Conservation (phyloP, 2,113 vertebrate genomes). For the Microcebus tavaratra region DNA sequence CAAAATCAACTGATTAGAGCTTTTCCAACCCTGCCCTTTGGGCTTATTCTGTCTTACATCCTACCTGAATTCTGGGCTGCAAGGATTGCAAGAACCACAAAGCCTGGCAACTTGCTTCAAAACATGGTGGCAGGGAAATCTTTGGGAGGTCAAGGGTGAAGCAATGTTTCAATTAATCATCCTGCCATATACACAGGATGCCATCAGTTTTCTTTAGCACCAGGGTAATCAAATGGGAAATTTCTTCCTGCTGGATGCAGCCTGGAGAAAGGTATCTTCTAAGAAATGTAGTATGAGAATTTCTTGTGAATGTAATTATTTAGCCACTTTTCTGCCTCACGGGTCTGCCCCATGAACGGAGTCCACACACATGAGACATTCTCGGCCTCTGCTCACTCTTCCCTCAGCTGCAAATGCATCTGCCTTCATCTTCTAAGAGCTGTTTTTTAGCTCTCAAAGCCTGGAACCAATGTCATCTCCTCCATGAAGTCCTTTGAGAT, state of each 20-base stretch:
- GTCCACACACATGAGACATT: fast-evolving
- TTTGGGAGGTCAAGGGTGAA: background rate
- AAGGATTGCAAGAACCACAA: background rate
- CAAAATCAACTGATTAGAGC: background rate
- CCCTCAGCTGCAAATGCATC: background rate
- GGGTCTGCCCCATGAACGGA: background rate
- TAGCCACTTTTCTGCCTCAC: background rate
- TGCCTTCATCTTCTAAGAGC: background rate
- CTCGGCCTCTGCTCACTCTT: background rate
- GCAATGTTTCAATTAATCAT: background rate
- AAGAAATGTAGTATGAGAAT: background rate
- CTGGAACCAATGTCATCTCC: background rate
- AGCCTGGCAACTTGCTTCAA: background rate
- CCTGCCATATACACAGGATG: background rate
- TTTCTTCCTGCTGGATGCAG: background rate
- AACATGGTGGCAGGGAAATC: background rate
- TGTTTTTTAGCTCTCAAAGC: background rate
- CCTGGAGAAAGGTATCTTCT: background rate
- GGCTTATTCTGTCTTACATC: background rate
- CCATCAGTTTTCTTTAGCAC: background rate
- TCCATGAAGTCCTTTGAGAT: background rate
- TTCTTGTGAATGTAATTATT: background rate
- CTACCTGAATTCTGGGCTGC: background rate
- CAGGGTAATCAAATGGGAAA: background rate
- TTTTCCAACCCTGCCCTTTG: background rate